These are phyloP conservation scores for Danio rerio DNA, from an alignment of 2,113 vertebrate species.

Conservation along the genomic window GRCz12tu NC_133181.1:33834501-33835000, in stretches of 20 bases:
- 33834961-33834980: too few species aligned
- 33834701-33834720: conserved; percentile 40
- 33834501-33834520: too few species aligned
- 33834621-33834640: too few species aligned
- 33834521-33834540: too few species aligned
- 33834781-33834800: conserved; percentile 51
- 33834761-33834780: conserved; percentile 46
- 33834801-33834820: conserved; percentile 17
- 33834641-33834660: background rate
- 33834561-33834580: too few species aligned
- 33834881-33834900: conserved; percentile 10
- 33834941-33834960: background rate
- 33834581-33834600: too few species aligned
- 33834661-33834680: background rate
- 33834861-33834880: background rate
- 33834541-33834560: too few species aligned
- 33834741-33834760: conserved; percentile 52
- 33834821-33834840: background rate
- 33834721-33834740: conserved; percentile 32
- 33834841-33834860: background rate
- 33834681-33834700: background rate
- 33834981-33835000: too few species aligned
- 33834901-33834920: background rate
- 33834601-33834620: too few species aligned
- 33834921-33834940: background rate